phyloP scores from a whole-genome alignment of 2,113 vertebrate genomes.

The Corythaeola cristata region DNA sequence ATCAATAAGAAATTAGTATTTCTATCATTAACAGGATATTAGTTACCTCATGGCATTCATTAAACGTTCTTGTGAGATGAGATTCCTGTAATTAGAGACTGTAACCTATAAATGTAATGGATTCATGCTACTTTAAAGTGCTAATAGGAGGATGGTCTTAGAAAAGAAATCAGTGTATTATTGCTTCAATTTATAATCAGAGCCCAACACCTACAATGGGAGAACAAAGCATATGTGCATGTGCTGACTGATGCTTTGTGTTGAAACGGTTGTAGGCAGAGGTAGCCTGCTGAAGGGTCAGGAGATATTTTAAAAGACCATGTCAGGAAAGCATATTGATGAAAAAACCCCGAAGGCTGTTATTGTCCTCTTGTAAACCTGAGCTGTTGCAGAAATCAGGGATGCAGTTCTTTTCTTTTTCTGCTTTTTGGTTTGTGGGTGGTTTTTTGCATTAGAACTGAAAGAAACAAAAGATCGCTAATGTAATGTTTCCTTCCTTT shows the following conservation, averaged over 20 bases:
- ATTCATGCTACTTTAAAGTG: neutral
- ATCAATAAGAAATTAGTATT: conserved; percentile 55
- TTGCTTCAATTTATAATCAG: neutral
- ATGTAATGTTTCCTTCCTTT: conserved; percentile 52
- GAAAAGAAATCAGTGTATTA: conserved; percentile 18
- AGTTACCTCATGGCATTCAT: conserved; percentile 20
- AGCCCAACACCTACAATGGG: neutral
- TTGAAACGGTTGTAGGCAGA: neutral
- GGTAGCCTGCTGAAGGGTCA: neutral
- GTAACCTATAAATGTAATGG: conserved; percentile 10
- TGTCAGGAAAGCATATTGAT: neutral
- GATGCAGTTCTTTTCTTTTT: neutral
- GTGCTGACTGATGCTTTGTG: neutral
- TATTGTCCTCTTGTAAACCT: neutral
- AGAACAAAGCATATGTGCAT: neutral
- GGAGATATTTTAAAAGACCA: neutral
- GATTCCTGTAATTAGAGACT: conserved; percentile 13
- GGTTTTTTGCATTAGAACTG: neutral
- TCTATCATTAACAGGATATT: conserved; percentile 42
- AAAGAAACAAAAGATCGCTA: neutral
- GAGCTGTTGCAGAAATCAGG: neutral
- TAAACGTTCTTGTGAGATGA: neutral
- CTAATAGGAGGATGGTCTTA: neutral
- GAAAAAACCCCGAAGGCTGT: neutral
- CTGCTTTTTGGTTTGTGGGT: neutral